Evolutionary conservation across 2,888 invertebrate species (phyloP).

Genomic region (Helicoverpa assulta): DNA sequence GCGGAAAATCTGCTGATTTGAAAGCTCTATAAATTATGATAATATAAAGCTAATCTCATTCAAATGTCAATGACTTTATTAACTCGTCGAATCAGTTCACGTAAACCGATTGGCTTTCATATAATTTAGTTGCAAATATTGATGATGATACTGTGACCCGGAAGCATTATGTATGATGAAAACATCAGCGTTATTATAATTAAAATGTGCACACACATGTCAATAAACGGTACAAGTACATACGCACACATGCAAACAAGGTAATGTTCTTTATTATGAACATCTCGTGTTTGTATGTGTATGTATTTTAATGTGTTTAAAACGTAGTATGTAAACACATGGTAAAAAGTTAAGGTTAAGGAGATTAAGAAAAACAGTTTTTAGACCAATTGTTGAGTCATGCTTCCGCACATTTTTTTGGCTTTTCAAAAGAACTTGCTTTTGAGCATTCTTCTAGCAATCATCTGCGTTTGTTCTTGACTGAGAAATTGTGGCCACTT

Average conservation of each 20-base stretch:
- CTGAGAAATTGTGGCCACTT: too few species aligned
- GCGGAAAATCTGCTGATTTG: too few species aligned
- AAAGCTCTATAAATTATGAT: background rate
- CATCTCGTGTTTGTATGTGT: background rate
- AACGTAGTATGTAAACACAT: too few species aligned
- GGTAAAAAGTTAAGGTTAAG: too few species aligned
- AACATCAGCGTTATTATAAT: conserved; percentile 44
- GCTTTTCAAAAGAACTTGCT: too few species aligned
- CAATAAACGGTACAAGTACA: background rate
- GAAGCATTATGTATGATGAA: conserved; percentile 18
- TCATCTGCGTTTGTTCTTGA: too few species aligned
- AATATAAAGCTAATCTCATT: background rate
- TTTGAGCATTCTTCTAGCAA: too few species aligned
- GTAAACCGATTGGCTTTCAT: conserved; percentile 20
- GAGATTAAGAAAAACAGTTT: too few species aligned
- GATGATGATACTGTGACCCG: conserved; percentile 30
- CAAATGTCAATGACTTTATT: background rate
- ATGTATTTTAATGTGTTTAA: too few species aligned
- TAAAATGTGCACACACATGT: conserved; percentile 20
- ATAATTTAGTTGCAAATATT: conserved; percentile 40
- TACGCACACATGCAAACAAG: background rate
- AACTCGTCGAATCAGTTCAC: conserved; percentile 13
- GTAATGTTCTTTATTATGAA: background rate
- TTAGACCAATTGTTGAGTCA: too few species aligned
- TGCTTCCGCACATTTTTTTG: too few species aligned